Evolutionary conservation across 2,888 invertebrate genomes (phyloP).

Genomic region (Arge pagana): DNA sequence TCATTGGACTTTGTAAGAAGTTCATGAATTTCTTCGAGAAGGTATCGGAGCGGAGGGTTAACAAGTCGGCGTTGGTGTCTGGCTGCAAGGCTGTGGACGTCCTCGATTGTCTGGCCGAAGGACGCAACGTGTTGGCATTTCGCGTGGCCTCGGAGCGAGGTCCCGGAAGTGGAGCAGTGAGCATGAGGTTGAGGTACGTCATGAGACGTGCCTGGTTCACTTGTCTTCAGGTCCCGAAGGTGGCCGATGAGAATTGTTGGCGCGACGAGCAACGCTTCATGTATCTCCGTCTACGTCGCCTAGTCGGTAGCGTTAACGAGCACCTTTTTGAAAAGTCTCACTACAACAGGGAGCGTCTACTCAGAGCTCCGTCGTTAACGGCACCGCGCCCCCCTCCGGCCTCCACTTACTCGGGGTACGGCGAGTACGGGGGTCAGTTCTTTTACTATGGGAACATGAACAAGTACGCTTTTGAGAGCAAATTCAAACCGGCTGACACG

Average conservation of each 20-base stretch:
- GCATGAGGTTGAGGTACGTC: conserved; percentile 49
- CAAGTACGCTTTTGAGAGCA: conserved; percentile 48
- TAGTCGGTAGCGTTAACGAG: conserved; percentile 50
- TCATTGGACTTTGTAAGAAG: conserved; percentile 43
- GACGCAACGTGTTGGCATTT: conserved; percentile 45
- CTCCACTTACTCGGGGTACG: conserved; percentile 52
- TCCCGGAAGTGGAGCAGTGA: conserved; percentile 34
- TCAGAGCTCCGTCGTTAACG: conserved; percentile 31
- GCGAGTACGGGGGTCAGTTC: conserved; percentile 50
- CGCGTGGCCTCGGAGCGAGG: conserved; percentile 37
- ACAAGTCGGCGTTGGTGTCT: conserved; percentile 50
- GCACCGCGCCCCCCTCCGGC: conserved; percentile 39
- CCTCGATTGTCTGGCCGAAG: conserved; percentile 50
- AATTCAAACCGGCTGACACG: conserved; percentile 35
- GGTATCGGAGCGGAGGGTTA: conserved; percentile 49
- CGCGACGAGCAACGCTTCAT: conserved; percentile 52
- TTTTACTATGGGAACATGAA: conserved; percentile 56
- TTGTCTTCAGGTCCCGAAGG: conserved; percentile 41
- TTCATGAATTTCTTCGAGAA: conserved; percentile 56
- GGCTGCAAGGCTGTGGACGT: conserved; percentile 53
- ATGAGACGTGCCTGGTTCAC: conserved; percentile 54
- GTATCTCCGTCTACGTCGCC: conserved; percentile 51
- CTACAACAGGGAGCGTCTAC: conserved; percentile 41
- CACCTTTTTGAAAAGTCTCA: conserved; percentile 45
- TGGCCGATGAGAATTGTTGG: conserved; percentile 47